Percentiles rank a stretch among this genome's conserved stretches.
Conservation (phyloP, 2,113 vertebrate species). For the Rousettus leschenaultii region DNA sequence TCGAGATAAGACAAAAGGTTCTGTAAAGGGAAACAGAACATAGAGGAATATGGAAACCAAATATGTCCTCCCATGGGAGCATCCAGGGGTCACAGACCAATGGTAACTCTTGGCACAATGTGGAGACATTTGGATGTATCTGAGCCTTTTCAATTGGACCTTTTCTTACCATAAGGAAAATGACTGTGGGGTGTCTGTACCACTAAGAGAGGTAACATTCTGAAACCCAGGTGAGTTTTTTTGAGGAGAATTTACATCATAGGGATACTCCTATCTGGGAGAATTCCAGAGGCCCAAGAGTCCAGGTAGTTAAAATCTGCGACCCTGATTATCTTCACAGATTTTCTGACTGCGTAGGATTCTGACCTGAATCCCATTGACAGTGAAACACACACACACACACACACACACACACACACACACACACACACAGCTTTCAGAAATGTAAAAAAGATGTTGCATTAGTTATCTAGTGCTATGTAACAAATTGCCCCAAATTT, state of each 20-base stretch:
- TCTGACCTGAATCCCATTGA: background rate
- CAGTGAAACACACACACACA: no score
- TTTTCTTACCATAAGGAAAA: background rate
- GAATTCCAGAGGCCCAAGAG: background rate
- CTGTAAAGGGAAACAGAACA: background rate
- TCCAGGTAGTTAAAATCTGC: background rate
- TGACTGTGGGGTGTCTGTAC: background rate
- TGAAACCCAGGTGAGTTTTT: background rate
- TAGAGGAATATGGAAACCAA: background rate
- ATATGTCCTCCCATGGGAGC: background rate
- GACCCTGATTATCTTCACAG: background rate
- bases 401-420: no score
- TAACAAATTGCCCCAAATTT: background rate
- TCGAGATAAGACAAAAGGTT: background rate
- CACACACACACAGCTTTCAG: no score
- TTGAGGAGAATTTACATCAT: background rate
- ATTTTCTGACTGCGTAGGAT: background rate
- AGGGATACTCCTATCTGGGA: background rate
- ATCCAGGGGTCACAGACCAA: background rate
- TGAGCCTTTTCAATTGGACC: background rate
- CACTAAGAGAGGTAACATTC: background rate
- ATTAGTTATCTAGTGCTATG: background rate
- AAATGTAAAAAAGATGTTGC: background rate
- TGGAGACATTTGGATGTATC: background rate
- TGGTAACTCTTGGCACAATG: background rate